Conservation (phyloP, 2,113 vertebrate species). For the Lontra canadensis region DNA sequence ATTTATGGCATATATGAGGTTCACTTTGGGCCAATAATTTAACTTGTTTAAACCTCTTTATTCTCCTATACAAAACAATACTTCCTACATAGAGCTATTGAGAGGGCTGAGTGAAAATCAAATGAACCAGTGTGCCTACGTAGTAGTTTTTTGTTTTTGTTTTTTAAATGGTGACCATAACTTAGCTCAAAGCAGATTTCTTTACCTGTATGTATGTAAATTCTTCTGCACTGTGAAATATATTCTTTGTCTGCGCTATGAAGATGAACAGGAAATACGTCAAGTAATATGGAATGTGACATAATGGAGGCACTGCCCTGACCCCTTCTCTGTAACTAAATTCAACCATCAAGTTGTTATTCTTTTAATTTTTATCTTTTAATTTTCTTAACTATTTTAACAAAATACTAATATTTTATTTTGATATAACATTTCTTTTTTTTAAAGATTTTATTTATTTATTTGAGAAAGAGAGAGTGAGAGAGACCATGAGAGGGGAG, state of each 20-base stretch:
- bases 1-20: background rate
- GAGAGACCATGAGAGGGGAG: too few relatives aligned
- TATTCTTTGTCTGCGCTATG: background rate
- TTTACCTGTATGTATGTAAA: accelerated
- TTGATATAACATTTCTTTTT: background rate
- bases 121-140: too few relatives aligned
- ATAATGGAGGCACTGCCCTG: background rate
- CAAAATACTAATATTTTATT: background rate
- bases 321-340: background rate
- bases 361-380: background rate
- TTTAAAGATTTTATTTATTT: too few relatives aligned
- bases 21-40: background rate
- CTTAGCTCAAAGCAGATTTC: background rate
- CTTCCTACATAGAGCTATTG: background rate
- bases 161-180: background rate
- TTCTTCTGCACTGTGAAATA: accelerated
- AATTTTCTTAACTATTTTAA: background rate
- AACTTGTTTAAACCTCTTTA: background rate
- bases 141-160: background rate
- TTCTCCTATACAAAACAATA: background rate
- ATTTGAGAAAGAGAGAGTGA: too few relatives aligned
- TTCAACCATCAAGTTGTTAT: background rate
- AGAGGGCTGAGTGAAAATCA: background rate
- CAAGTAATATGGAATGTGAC: background rate
- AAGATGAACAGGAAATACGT: background rate